Evolutionary conservation across 2,888 invertebrate species (phyloP), one percentile per base, ranked within the genome.

Genomic region (Flexamia atlantica): DNA sequence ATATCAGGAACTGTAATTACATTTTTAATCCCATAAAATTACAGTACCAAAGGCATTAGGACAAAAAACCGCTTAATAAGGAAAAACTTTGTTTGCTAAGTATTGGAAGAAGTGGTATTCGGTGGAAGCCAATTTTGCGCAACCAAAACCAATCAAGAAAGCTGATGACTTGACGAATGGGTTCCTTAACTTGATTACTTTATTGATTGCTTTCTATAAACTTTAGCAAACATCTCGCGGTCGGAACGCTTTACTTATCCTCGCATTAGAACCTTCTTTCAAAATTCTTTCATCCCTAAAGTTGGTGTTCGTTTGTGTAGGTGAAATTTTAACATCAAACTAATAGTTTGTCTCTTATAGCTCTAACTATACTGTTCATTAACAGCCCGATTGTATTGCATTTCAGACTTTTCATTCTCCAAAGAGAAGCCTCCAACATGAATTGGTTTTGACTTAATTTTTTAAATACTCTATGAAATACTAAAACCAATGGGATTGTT

Each of bases 181-280:
- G 64, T 64, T 64, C 64, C 64, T 64, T 64, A 64, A 64, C 64
- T 64, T 64, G 64, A 64, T 64, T 64, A 64, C 64, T 28, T 64
- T 64, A 64, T 64, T 64, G 64, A 64, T 64, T 64, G 64, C 64
- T 64, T 64, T 64, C 64, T 64, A 64, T 64, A 64, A 64, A 64
- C 64, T 64, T 64, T 64, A 17, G 64, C 17, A 12, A 14, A 30
- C 28, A 64, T 64, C 30, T 17, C 64, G 64, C 30, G 64, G 64
- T 64, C 7, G 30, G 28, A 64, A 10, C 28, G 14, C 64, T 64
- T 64, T 0, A 28, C 64, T 10, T 30, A 64, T 28, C 30, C 3
- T 64, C 57, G 23, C n/a, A n/a, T n/a, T n/a, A n/a, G n/a, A n/a
- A n/a, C n/a, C n/a, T n/a, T n/a, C n/a, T n/a, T n/a, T n/a, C n/a